Evolutionary conservation across 1,140 invertebrate genomes (phyloP), one percentile per base, ranked within the genome.

Genomic region (Ceratosolen solmsi): DNA sequence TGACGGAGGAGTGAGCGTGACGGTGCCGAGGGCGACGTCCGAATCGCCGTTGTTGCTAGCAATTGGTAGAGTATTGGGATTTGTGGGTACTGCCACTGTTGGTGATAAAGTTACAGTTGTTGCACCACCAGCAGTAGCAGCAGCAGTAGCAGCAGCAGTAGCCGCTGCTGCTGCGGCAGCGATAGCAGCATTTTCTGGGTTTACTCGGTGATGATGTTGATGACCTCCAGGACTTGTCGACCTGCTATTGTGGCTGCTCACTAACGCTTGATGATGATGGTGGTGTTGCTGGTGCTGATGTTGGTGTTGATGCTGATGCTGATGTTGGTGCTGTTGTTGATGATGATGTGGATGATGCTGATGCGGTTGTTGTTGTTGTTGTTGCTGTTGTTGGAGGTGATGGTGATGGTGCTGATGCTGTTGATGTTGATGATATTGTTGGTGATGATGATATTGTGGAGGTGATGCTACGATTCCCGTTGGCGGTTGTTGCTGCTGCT

Each of bases 1-100:
- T 90, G 90, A 92, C 84, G 93, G 93, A 82, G 93, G 93, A 86
- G 93, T 93, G 84, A 93, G 90, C 83, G 92, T 91, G 85, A 92
- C 89, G 83, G 90, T 90, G 87, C 91, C 91, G 84, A 90, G 87
- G 81, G 89, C 88, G 83, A 90, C 87, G 82, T 92, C 91, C 84
- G 89, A 89, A 80, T 89, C 90, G 83, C 84, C 88, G 49, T 78
- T 82, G 71, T 65, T 78, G 46, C 38, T 73, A 54, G 86, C 90
- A 84, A n/a, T n/a, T n/a, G n/a, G n/a, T n/a, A 91, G 88, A 84
- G 87, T 84, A 86, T 88, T 91, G 76, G 92, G 90, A 86, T 92
- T 93, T 79, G 90, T 88, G 30, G 87, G 85, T 82, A 92, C 87
- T 41, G 83, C 56, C 15, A 83, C 84, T 63, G 72, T 9, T 22